Evolutionary conservation across 2,888 invertebrate genomes (phyloP).

Genomic region (Seira ritae): DNA sequence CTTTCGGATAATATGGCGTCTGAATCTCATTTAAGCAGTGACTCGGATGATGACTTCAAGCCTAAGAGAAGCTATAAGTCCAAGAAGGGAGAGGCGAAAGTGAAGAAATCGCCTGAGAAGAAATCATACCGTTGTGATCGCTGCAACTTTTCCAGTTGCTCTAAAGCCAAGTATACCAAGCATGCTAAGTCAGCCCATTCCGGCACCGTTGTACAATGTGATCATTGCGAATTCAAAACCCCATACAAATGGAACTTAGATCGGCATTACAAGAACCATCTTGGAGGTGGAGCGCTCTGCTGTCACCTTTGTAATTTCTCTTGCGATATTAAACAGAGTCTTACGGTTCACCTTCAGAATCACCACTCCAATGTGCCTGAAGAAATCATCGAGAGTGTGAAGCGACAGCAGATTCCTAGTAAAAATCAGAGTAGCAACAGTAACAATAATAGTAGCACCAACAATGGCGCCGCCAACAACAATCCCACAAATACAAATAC

Average conservation of each 20-base stretch:
- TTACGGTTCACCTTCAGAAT: constrained; percentile 78
- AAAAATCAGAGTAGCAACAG: constrained; percentile 37
- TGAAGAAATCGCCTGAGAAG: constrained; percentile 72
- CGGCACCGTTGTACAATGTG: constrained; percentile 96
- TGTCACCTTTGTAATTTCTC: constrained; percentile 93
- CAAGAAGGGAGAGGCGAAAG: constrained; percentile 20
- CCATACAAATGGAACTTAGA: constrained; percentile 92
- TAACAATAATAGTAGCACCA: constrained; percentile 28
- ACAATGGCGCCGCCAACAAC: not conserved
- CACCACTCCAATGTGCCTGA: constrained; percentile 61
- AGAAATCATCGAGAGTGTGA: constrained; percentile 60
- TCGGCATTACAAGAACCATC: constrained; percentile 94
- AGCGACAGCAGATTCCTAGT: constrained; percentile 57
- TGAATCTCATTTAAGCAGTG: not conserved
- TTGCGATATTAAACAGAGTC: constrained; percentile 92
- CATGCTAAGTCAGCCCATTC: constrained; percentile 92
- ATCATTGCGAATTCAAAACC: constrained; percentile 93
- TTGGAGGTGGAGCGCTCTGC: constrained; percentile 87
- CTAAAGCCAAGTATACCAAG: constrained; percentile 91
- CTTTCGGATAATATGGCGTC: too few relatives aligned
- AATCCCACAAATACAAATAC: not conserved
- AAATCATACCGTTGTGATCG: constrained; percentile 89
- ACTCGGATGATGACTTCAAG: constrained; percentile 21
- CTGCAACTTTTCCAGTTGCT: constrained; percentile 94
- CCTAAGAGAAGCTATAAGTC: not conserved